Conservation (phyloP, 1,140 invertebrate genomes). For the Euborellia annulipes region DNA sequence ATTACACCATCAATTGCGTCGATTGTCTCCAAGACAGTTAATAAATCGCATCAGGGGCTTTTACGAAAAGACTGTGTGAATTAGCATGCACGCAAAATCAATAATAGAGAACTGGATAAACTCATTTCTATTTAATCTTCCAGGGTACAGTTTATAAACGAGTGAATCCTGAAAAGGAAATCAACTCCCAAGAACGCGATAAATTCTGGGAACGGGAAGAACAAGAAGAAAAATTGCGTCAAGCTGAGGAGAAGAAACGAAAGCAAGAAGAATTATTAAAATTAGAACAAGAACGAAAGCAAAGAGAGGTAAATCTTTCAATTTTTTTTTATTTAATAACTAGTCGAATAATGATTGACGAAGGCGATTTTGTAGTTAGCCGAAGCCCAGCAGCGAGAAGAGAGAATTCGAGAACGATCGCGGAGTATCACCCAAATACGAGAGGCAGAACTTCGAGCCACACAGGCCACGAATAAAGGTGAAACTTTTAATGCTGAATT, state of each 20-base stretch:
- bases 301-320: conserved; percentile 39
- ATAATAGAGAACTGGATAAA: no score
- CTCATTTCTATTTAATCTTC: conserved; percentile 14
- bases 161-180: conserved; percentile 52
- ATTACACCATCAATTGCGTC: no score
- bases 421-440: conserved; percentile 22
- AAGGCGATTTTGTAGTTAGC: conserved; percentile 21
- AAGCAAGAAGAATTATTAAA: conserved; percentile 40
- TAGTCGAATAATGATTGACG: no score
- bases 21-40: no score
- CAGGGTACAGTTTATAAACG: conserved; percentile 42
- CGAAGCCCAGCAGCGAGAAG: conserved; percentile 27
- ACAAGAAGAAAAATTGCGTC: conserved; percentile 59
- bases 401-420: conserved; percentile 18
- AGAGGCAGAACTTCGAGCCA: conserved; percentile 32
- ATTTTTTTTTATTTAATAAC: neutral
- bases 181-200: conserved; percentile 69
- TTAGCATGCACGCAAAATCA: no score
- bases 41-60: no score
- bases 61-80: no score
- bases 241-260: conserved; percentile 53
- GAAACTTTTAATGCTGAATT: conserved; percentile 27
- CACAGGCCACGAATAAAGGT: conserved; percentile 17
- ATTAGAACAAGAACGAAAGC: conserved; percentile 41
- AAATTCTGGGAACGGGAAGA: conserved; percentile 83